Conservation (phyloP, 2,113 vertebrate genomes). For the Mungos mungo region DNA sequence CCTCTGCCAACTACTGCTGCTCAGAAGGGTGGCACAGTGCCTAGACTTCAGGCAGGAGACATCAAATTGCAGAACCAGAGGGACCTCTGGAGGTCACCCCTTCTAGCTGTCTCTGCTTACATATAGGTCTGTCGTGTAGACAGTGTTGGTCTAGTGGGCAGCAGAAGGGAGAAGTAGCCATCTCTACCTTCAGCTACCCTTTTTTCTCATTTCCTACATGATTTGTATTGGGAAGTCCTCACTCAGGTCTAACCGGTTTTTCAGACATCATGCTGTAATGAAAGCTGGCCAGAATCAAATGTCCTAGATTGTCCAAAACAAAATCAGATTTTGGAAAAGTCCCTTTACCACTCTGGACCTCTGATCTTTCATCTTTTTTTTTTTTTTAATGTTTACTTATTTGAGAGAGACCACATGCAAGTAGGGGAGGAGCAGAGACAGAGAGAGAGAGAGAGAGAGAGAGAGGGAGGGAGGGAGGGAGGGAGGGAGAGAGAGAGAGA, state of each 20-base stretch:
- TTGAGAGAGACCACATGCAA: too few relatives aligned
- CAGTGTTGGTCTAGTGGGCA: neutral
- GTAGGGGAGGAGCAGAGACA: too few relatives aligned
- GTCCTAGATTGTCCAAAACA: constrained; percentile 42
- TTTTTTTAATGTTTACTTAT: too few relatives aligned
- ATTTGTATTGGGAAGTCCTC: neutral
- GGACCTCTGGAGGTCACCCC: constrained; percentile 62
- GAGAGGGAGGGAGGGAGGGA: too few relatives aligned
- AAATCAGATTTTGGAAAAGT: constrained; percentile 38
- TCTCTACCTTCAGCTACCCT: neutral
- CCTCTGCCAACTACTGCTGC: constrained; percentile 65
- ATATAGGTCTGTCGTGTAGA: neutral
- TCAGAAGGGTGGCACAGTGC: constrained; percentile 65
- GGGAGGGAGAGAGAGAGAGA: too few relatives aligned
- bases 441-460: too few relatives aligned
- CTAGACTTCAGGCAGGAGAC: constrained; percentile 52
- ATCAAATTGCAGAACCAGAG: constrained; percentile 54
- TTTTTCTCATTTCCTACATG: neutral
- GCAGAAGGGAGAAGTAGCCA: neutral
- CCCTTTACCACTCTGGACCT: constrained; percentile 32
- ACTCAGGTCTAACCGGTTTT: neutral
- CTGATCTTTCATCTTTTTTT: constrained; percentile 61
- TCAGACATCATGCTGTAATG: neutral
- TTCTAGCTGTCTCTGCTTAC: neutral
- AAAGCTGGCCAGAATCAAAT: constrained; percentile 14